These are phyloP conservation scores for Nemoura dubitans DNA, from an alignment of 2,888 invertebrate species.

Conservation along the genomic window DNA sequence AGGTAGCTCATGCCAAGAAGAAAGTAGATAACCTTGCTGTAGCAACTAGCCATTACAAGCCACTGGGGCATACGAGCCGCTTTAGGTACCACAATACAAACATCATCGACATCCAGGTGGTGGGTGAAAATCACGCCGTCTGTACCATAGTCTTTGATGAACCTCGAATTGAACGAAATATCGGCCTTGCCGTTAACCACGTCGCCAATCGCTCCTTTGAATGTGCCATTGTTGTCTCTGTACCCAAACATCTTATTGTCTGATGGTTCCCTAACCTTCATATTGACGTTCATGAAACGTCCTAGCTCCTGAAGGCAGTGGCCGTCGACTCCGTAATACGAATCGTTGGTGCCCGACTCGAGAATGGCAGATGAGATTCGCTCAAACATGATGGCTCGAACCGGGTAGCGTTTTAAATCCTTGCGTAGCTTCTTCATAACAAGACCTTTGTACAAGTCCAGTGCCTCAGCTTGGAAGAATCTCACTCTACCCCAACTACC, in stretches of 20 bases:
- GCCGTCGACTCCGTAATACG: conserved; percentile 45
- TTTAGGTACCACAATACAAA: conserved; percentile 62
- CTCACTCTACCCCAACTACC: not conserved
- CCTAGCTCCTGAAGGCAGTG: conserved; percentile 43
- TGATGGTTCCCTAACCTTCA: conserved; percentile 31
- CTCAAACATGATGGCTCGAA: conserved; percentile 58
- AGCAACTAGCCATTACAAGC: conserved; percentile 55
- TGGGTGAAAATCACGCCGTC: conserved; percentile 58
- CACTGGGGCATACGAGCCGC: conserved; percentile 60
- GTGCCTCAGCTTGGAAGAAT: not conserved
- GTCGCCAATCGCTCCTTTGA: conserved; percentile 58
- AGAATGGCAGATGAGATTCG: conserved; percentile 55
- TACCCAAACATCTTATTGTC: conserved; percentile 54
- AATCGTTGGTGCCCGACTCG: not conserved
- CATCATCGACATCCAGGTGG: conserved; percentile 58
- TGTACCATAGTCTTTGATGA: conserved; percentile 58
- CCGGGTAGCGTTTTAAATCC: conserved; percentile 57
- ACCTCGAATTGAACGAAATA: conserved; percentile 60
- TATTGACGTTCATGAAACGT: conserved; percentile 51
- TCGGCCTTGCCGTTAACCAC: conserved; percentile 57
- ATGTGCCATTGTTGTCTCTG: conserved; percentile 57
- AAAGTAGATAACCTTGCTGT: not conserved
- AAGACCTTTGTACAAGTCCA: not conserved
- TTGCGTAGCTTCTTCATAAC: not conserved
- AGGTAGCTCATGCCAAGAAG: not conserved